Base-by-base conservation (phyloP, 2,888 invertebrate species). In the Ectemnius cavifrons region DNA sequence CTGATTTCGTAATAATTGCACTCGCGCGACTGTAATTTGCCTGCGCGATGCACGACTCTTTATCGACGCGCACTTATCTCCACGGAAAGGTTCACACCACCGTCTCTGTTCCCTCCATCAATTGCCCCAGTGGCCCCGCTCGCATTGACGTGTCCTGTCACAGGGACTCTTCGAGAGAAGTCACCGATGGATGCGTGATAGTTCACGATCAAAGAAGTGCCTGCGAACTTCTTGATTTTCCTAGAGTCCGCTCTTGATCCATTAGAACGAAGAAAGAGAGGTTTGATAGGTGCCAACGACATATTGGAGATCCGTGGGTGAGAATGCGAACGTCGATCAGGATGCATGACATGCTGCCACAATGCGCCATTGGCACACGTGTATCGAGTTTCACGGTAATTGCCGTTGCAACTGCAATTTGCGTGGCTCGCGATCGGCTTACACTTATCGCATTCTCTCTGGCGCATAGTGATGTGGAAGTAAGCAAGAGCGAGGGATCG, bases 1-100 rank as follows among this genome's bases (percentile, higher is more conserved):
- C 59, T 47, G 66, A 74, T 83, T 82, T 82, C 82, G 78, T 71
- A 82, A 82, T 73, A 76, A 77, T 74, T 71, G 71, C 76, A 66
- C 60, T 67, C 60, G 63, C 73, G 77, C 37, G 37, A 63, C 70
- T 71, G 63, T 77, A 78, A 80, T 80, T 78, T 81, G 78, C 80
- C 56, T 52, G 37, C 68, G 71, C 82, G 80, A 80, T 80, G 79
- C 79, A 71, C 71, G 78, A 63, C 63, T 59, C 71, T 80, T 76
- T 80, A 80, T 77, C 77, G 69, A 56, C 13, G 46, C 57, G 76
- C 72, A 65, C 67, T 77, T 71, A 72, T 80, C 81, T 69, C 75
- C 69, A 71, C 71, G 61, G 76, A 52, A 52, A 16, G 16, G 52
- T 52, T 52, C 16, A 16, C 52, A 52, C n/a, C n/a, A 52, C n/a